These are phyloP conservation scores for Scaptomyza caliginosa DNA, from an alignment of 2,888 invertebrate genomes.

Conservation along the genomic window DNA sequence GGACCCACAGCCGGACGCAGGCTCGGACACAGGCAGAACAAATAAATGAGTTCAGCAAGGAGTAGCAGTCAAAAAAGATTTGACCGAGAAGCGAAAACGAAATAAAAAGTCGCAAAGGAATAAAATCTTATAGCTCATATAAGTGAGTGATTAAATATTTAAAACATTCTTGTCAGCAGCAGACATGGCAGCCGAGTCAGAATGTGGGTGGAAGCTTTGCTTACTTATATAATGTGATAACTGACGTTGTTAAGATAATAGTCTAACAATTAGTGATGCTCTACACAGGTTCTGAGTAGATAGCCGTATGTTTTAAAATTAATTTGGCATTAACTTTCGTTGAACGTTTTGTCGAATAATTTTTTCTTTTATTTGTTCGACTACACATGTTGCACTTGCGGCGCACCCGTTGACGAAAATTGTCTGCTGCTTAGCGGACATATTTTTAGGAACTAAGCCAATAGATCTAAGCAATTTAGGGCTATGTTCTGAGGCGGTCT, in stretches of 20 bases:
- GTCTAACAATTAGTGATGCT: too few relatives aligned
- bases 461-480: constrained; percentile 21
- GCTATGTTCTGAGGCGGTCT: constrained; percentile 15
- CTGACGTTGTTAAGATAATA: too few relatives aligned
- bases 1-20: constrained; percentile 9
- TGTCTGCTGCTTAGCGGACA: constrained; percentile 42
- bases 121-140: constrained; percentile 49
- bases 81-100: constrained; percentile 44
- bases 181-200: constrained; percentile 11
- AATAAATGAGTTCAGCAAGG: constrained; percentile 72
- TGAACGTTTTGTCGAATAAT: too few relatives aligned
- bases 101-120: constrained; percentile 40
- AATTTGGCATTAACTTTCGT: too few relatives aligned
- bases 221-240: constrained; percentile 62
- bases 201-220: constrained; percentile 4
- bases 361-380: too few relatives aligned
- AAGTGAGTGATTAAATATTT: constrained; percentile 66
- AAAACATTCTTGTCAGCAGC: constrained; percentile 50
- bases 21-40: constrained; percentile 68
- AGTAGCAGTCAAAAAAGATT: constrained; percentile 53
- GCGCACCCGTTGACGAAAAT: too few relatives aligned
- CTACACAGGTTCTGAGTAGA: too few relatives aligned
- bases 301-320: too few relatives aligned
- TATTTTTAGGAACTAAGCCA: too few relatives aligned
- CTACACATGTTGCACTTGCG: too few relatives aligned